Base-by-base conservation (phyloP, 2,797 vertebrate species). In the Poecilia velifera region DNA sequence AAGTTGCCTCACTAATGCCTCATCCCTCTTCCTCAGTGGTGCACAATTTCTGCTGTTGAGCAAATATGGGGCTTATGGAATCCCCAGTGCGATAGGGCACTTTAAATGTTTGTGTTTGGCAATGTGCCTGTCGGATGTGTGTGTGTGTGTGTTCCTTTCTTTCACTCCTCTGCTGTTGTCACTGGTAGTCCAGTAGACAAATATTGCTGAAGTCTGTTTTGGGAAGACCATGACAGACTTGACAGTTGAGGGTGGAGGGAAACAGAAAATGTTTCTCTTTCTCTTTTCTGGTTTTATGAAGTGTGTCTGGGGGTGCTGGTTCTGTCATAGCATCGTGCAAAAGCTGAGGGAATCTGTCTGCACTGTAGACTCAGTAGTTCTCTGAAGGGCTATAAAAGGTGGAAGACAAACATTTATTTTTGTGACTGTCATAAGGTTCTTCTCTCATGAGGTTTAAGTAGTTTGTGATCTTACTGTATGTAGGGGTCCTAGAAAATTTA, bases 31-130 rank as follows among this genome's bases (percentile, higher is more conserved):
- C 74, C 88, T 88, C 88, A 66, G 74, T 72, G 77, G 81, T 88
- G 73, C 79, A 74, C 84, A 91, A 81, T 92, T 86, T 89, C 84
- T 87, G 84, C 81, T 84, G 86, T 85, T 88, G 51, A 87, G 91
- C 89, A 92, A 92, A 92, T 78, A 82, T 25, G 14, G 51, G 73
- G 82, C 86, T 89, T 90, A 86, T 72, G 82, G 78, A 73, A n/a
- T 82, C 85, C 86, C 78, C 74, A 6, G 43, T 64, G 76, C 68
- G 89, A 90, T 93, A 92, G 90, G 90, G 92, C 91, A 92, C 87
- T 95, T 93, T 93, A 90, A 91, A 93, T 94, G 92, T 95, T 95
- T 94, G 91, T 92, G 88, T 88, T 93, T 79, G 85, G 88, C 83
- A 80, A 79, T 82, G 84, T 74, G 83, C 64, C 80, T 91, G 74